These are phyloP conservation scores for Lacerta bilineata DNA, from an alignment of 2,797 vertebrate species.

Conservation along the genomic window DNA sequence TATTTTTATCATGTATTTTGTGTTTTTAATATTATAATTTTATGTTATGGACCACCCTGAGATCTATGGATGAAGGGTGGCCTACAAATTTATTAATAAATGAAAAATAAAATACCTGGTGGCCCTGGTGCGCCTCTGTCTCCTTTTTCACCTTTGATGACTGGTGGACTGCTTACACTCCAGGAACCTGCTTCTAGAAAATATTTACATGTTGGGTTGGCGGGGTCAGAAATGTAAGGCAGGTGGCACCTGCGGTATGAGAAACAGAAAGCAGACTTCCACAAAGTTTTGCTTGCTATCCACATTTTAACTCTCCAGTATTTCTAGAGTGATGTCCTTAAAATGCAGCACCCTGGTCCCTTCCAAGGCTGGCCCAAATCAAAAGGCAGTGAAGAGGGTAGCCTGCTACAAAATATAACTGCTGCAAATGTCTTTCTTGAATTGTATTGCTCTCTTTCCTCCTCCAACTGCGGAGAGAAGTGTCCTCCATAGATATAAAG, in stretches of 20 bases:
- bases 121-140: slow-evolving; percentile 86
- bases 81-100: too few relatives aligned
- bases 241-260: not conserved
- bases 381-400: not conserved
- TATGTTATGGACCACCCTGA: too few relatives aligned
- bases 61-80: too few relatives aligned
- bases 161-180: slow-evolving; percentile 55
- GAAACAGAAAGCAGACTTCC: not conserved
- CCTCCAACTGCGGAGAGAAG: not conserved
- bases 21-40: too few relatives aligned
- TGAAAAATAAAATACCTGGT: slow-evolving; percentile 77
- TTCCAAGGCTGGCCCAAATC: not conserved
- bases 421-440: too few relatives aligned
- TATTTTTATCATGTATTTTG: too few relatives aligned
- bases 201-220: slow-evolving; percentile 31
- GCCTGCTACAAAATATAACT: not conserved
- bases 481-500: too few relatives aligned
- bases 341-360: not conserved
- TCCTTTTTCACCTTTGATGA: slow-evolving; percentile 91
- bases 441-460: not conserved
- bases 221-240: not conserved
- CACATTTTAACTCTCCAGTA: not conserved
- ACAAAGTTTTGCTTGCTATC: not conserved
- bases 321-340: not conserved
- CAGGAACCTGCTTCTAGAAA: slow-evolving; percentile 74